phyloP scores from a whole-genome alignment of 2,888 invertebrate species.

The Amiota mariae region DNA sequence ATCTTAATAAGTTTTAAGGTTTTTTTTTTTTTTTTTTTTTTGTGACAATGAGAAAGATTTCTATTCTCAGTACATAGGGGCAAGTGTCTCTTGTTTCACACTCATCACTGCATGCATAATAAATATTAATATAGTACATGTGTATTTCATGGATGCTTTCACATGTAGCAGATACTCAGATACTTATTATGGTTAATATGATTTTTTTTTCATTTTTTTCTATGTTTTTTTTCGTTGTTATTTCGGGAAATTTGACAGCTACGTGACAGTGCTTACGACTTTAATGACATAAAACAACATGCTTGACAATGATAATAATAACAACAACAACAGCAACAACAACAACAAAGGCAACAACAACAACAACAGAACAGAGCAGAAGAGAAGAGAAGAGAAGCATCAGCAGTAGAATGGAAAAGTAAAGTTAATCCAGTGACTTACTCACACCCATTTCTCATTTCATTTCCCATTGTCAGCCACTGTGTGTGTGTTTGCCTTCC shows the following conservation, averaged over 20 bases:
- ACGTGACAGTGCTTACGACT: slow-evolving; percentile 66
- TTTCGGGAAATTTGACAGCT: slow-evolving; percentile 59
- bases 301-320: slow-evolving; percentile 24
- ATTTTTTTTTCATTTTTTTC: slow-evolving; percentile 41
- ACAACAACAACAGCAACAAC: slow-evolving; percentile 6
- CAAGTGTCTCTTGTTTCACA: too few species aligned
- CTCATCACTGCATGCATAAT: too few species aligned
- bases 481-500: too few species aligned
- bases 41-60: background rate
- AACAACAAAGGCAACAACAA: background rate
- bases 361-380: too few species aligned
- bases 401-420: background rate
- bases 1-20: background rate
- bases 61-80: too few species aligned
- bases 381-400: background rate
- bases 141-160: background rate
- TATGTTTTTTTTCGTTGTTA: too few species aligned
- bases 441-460: background rate
- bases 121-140: too few species aligned
- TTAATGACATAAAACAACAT: slow-evolving; percentile 59
- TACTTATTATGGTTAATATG: slow-evolving; percentile 54
- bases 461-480: background rate
- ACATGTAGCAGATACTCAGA: slow-evolving; percentile 17
- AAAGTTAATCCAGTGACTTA: slow-evolving; percentile 27
- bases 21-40: background rate